Evolutionary conservation across 37 sponge, comb jelly and placozoan species (phyloP).

Genomic region (Chondrosia reniformis): DNA sequence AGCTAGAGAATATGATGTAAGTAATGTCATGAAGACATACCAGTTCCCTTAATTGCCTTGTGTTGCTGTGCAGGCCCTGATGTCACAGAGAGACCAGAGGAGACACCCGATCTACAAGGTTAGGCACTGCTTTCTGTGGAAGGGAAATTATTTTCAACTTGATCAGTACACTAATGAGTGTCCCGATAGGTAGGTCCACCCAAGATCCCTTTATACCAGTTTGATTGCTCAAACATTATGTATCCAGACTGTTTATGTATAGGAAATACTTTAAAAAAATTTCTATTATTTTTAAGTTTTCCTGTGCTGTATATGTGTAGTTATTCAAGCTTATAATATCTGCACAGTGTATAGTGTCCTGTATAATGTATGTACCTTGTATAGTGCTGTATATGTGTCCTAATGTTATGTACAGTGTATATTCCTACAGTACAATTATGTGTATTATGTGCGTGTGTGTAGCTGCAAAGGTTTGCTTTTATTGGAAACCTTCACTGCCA

Average conservation of each 20-base stretch:
- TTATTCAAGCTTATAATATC: background rate
- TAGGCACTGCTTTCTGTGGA: slow-evolving; percentile 71
- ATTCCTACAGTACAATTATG: too few species aligned
- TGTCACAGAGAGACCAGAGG: slow-evolving; percentile 37
- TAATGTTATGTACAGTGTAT: too few species aligned
- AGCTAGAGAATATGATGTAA: slow-evolving; percentile 53
- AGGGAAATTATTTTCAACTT: slow-evolving; percentile 65
- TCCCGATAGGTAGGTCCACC: slow-evolving; percentile 35
- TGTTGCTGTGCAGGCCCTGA: slow-evolving; percentile 20
- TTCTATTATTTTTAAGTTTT: too few species aligned
- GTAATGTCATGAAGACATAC: background rate
- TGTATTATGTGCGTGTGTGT: too few species aligned
- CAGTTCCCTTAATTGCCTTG: background rate
- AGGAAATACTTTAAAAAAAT: too few species aligned
- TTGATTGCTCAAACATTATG: too few species aligned
- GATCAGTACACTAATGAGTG: slow-evolving; percentile 62
- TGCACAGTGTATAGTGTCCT: too few species aligned
- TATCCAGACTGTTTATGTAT: too few species aligned
- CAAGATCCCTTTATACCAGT: too few species aligned
- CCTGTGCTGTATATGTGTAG: background rate
- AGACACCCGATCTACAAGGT: slow-evolving; percentile 50
- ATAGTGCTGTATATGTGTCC: too few species aligned
- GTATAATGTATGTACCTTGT: too few species aligned
- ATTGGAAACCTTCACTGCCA: slow-evolving; percentile 68
- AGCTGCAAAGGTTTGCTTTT: slow-evolving; percentile 59